phyloP scores from a whole-genome alignment of 2,797 vertebrate genomes.

The Acipenser ruthenus region DNA sequence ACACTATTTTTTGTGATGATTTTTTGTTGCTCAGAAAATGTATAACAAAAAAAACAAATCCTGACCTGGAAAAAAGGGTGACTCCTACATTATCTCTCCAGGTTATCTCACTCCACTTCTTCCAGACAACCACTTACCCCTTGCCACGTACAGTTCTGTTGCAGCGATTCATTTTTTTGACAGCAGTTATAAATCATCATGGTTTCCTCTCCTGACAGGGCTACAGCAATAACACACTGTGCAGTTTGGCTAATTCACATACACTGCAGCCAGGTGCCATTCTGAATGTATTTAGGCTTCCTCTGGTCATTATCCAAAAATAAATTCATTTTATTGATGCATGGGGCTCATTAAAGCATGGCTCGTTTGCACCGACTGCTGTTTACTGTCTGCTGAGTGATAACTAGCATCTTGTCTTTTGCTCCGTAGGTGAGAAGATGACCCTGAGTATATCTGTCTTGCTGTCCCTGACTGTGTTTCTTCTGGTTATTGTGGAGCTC shows the following conservation, averaged over 20 bases:
- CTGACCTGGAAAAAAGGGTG: neutral
- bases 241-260: neutral
- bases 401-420: conserved; percentile 37
- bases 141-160: neutral
- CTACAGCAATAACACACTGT: too few relatives aligned
- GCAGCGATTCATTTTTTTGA: neutral
- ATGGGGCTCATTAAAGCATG: neutral
- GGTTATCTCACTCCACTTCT: neutral
- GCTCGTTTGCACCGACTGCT: neutral
- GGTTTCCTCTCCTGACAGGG: neutral
- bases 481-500: conserved; percentile 92
- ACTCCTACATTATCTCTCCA: neutral
- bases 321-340: neutral
- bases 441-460: conserved; percentile 92
- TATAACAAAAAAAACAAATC: neutral
- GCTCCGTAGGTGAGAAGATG: conserved; percentile 85
- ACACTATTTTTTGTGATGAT: too few relatives aligned
- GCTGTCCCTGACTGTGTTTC: conserved; percentile 88
- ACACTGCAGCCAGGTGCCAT: neutral
- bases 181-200: neutral
- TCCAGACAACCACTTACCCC: too few relatives aligned
- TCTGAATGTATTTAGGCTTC: neutral
- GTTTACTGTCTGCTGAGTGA: conserved; percentile 15
- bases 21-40: neutral
- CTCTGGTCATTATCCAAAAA: neutral